Percentiles rank a stretch among this genome's conserved stretches.
Conservation (phyloP, 2,113 vertebrate species). For the Dendropsophus ebraccatus region DNA sequence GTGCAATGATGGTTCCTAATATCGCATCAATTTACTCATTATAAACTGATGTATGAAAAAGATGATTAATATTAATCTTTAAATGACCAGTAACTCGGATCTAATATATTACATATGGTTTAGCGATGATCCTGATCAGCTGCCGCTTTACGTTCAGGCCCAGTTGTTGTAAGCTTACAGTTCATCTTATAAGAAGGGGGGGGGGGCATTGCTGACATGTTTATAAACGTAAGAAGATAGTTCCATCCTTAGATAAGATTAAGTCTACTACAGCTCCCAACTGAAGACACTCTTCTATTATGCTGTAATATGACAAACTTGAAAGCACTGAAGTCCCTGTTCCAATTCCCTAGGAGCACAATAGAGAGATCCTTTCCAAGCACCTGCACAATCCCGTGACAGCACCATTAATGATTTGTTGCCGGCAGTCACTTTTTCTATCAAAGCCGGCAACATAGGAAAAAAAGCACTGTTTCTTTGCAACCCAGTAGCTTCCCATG, state of each 20-base stretch:
- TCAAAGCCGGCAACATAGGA: slow-evolving; percentile 7
- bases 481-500: slow-evolving; percentile 12
- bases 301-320: slow-evolving; percentile 24
- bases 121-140: background rate
- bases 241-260: background rate
- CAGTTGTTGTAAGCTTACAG: background rate
- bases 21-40: too few species aligned
- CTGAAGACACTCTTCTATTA: background rate
- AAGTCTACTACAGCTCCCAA: background rate
- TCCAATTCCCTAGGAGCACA: slow-evolving; percentile 2
- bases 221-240: background rate
- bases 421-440: slow-evolving; percentile 38
- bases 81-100: background rate
- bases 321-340: slow-evolving; percentile 19
- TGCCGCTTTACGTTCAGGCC: background rate
- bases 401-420: slow-evolving; percentile 43
- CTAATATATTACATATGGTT: background rate
- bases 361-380: slow-evolving; percentile 38
- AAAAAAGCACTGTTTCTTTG: slow-evolving; percentile 20
- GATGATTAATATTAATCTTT: too few species aligned
- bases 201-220: background rate
- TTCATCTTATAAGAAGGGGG: background rate
- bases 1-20: too few species aligned
- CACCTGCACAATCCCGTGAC: slow-evolving; percentile 46
- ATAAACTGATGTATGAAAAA: too few species aligned